Evolutionary conservation across 1,140 invertebrate species (phyloP).

Genomic region (Adelges cooleyi): DNA sequence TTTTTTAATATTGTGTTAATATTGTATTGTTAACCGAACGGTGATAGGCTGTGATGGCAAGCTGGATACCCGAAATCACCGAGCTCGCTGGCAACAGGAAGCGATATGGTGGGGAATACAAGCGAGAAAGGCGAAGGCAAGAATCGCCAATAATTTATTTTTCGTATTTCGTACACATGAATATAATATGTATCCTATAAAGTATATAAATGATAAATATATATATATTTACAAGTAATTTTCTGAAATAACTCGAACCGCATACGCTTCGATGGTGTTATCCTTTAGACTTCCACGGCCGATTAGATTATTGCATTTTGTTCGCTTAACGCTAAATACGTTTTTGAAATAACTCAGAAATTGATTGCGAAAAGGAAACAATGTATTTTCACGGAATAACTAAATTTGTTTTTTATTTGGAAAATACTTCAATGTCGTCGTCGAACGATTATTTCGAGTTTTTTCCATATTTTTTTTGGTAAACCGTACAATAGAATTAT

Average conservation of each 20-base stretch:
- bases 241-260: constrained; percentile 19
- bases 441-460: too few relatives aligned
- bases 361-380: constrained; percentile 17
- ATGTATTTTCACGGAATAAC: constrained; percentile 29
- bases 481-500: too few relatives aligned
- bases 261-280: constrained; percentile 26
- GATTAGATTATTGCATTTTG: constrained; percentile 27
- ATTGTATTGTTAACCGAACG: constrained; percentile 27
- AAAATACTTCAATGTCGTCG: too few relatives aligned
- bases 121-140: constrained; percentile 95
- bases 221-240: constrained; percentile 12
- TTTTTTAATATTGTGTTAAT: constrained; percentile 28
- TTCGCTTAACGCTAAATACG: constrained; percentile 21
- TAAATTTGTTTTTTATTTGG: too few relatives aligned
- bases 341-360: constrained; percentile 9
- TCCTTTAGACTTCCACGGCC: constrained; percentile 20
- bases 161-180: constrained; percentile 29
- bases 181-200: constrained; percentile 29
- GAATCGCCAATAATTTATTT: constrained; percentile 29
- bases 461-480: too few relatives aligned
- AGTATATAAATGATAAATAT: constrained; percentile 27
- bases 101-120: constrained; percentile 97
- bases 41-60: constrained; percentile 87
- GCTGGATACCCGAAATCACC: constrained; percentile 98
- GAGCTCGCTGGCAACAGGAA: constrained; percentile 93